Evolutionary conservation across 2,113 vertebrate species (phyloP).

Genomic region (Thamnaconus septentrionalis): DNA sequence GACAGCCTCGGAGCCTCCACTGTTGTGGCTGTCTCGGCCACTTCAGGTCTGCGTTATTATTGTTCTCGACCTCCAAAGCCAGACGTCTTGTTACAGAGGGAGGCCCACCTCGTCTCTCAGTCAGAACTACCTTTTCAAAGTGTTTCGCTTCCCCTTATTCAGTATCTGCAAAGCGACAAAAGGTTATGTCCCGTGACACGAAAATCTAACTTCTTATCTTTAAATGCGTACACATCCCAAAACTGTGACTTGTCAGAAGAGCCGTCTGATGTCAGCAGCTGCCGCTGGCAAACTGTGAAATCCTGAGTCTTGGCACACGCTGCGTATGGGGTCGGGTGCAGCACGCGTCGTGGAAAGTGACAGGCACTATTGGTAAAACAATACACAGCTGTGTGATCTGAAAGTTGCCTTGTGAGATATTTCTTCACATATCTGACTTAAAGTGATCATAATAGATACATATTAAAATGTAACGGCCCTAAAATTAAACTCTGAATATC

Average conservation of each 20-base stretch:
- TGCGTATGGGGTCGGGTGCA: too few relatives aligned
- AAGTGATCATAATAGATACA: too few relatives aligned
- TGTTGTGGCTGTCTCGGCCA: slow-evolving; percentile 6
- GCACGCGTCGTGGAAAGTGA: too few relatives aligned
- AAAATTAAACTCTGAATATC: too few relatives aligned
- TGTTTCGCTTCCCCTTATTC: too few relatives aligned
- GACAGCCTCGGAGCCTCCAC: slow-evolving; percentile 9
- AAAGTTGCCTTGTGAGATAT: too few relatives aligned
- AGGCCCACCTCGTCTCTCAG: not conserved
- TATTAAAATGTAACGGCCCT: too few relatives aligned
- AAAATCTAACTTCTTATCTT: slow-evolving; percentile 11
- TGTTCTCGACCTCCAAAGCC: slow-evolving; percentile 3
- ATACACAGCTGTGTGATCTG: too few relatives aligned
- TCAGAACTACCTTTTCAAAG: slow-evolving; percentile 11
- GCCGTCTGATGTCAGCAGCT: not conserved
- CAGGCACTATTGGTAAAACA: too few relatives aligned
- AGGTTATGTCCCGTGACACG: slow-evolving; percentile 10
- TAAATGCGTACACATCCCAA: slow-evolving; percentile 14
- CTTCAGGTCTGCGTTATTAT: slow-evolving; percentile 24
- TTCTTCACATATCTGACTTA: too few relatives aligned
- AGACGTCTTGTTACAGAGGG: slow-evolving; percentile 6
- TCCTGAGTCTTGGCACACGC: not conserved
- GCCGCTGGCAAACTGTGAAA: slow-evolving; percentile 16
- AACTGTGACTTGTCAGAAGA: not conserved
- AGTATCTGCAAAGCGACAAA: not conserved